Evolutionary conservation across 2,797 vertebrate species (phyloP), one percentile per base, ranked within the genome.

Genomic region (Emys orbicularis): DNA sequence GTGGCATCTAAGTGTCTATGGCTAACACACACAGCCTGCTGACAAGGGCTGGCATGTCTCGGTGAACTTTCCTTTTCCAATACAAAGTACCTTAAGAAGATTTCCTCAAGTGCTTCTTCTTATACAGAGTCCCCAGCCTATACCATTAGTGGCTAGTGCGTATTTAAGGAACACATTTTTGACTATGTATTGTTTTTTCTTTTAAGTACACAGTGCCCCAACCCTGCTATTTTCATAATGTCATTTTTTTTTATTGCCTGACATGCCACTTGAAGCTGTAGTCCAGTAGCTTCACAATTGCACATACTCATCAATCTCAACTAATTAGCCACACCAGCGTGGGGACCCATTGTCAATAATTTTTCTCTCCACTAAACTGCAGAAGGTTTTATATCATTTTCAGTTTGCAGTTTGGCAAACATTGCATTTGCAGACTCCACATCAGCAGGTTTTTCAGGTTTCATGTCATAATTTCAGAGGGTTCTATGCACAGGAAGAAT

Each of bases 321-420:
- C 79, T 53, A 11, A 54, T 81, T 81, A 81, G 27, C 52, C 50
- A 37, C 5, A 41, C 79, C 52, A 81, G 79, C 10, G 25, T 31
- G n/a, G 34, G 18, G 31, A 81, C 50, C 34, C 2, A 19, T 27
- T n/a, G 19, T 6, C 47, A 74, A 47, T 27, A 41, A 13, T 88
- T 11, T 37, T 37, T 83, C 47, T 83, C 56, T 52, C 2, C 84
- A 79, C 65, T 85, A 50, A 59, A 83, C 47, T 47, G 86, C 16
- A 34, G 13, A 89, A 41, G 47, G 1, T 1, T 92, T 41, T 5
- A 41, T 8, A 2, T 5, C 29, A 2, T 3, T 0, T 2, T 74
- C 86, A 72, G 29, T 61, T 79, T 82, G n/a, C 29, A 31, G 83
- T 84, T 83, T 79, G 82, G 49, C 12, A 41, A 52, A 82, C 88